These are phyloP conservation scores for Cephus pulcher DNA, from an alignment of 2,888 invertebrate species.

Conservation along the genomic window DNA sequence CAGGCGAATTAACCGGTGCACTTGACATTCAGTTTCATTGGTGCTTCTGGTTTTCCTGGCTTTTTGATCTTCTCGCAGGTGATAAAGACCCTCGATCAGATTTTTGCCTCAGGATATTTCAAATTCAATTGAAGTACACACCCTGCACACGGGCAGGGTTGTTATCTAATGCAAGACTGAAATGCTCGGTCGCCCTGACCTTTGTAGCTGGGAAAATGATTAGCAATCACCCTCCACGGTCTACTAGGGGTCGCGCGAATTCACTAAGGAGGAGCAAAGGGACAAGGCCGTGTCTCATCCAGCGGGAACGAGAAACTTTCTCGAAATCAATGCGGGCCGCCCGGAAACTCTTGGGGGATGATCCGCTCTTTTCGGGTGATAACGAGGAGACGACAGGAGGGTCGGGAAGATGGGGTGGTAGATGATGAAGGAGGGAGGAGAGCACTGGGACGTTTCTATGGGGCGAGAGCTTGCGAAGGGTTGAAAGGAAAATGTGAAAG, in stretches of 20 bases:
- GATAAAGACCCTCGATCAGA: too few species aligned
- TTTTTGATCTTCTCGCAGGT: too few species aligned
- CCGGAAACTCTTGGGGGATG: slow-evolving; percentile 17
- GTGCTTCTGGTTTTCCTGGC: too few species aligned
- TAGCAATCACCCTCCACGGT: too few species aligned
- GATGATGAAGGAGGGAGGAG: not conserved
- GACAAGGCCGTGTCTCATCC: slow-evolving; percentile 15
- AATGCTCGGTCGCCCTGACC: not conserved
- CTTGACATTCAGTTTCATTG: too few species aligned
- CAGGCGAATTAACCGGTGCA: too few species aligned
- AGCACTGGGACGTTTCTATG: not conserved
- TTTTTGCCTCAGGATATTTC: too few species aligned
- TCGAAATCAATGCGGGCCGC: slow-evolving; percentile 1
- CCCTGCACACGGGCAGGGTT: too few species aligned
- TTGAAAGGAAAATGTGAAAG: not conserved
- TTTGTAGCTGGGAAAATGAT: slow-evolving; percentile 1
- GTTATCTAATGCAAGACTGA: too few species aligned
- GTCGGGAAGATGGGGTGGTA: slow-evolving; percentile 3
- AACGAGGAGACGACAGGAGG: slow-evolving; percentile 23
- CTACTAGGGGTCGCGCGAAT: not conserved
- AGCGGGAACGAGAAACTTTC: not conserved
- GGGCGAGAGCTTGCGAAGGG: slow-evolving; percentile 1
- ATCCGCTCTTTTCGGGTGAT: slow-evolving; percentile 22
- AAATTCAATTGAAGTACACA: too few species aligned
- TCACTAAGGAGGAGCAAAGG: slow-evolving; percentile 15